Conservation (phyloP, 1,140 invertebrate species). For the Hypsibius dujardini region DNA sequence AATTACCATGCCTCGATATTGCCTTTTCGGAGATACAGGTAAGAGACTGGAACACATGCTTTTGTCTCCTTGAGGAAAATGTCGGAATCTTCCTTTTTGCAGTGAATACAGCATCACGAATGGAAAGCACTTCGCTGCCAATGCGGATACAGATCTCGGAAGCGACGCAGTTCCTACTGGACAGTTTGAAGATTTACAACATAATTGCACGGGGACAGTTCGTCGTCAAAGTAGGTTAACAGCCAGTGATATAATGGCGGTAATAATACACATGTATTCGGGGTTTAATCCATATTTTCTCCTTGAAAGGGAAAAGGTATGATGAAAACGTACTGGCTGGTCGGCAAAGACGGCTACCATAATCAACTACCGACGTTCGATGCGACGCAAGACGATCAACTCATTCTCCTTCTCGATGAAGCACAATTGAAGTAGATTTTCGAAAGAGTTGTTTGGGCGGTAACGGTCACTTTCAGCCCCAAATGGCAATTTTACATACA, state of each 20-base stretch:
- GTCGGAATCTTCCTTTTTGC: not conserved
- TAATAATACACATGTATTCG: not conserved
- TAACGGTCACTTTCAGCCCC: too few species aligned
- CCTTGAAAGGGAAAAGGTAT: conserved; percentile 20
- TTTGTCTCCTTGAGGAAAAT: not conserved
- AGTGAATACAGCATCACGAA: not conserved
- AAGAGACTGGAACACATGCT: not conserved
- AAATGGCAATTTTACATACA: too few species aligned
- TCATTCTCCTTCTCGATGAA: not conserved
- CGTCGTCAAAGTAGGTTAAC: not conserved
- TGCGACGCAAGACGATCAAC: not conserved
- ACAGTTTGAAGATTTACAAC: not conserved
- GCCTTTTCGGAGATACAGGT: conserved; percentile 25
- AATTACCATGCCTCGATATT: conserved; percentile 27
- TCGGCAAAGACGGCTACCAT: conserved; percentile 17
- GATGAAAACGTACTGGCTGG: conserved; percentile 16
- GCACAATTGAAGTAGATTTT: not conserved
- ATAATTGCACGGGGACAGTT: not conserved
- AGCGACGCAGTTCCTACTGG: conserved; percentile 15
- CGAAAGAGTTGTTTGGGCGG: too few species aligned
- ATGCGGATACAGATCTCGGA: conserved; percentile 18
- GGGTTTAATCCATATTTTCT: not conserved
- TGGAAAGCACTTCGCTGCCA: conserved; percentile 1
- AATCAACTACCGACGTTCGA: not conserved
- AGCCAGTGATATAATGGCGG: not conserved